A percentile compares a stretch with the other conserved stretches of the same genome.
These are phyloP conservation scores for Venturia canescens DNA, from an alignment of 1,140 invertebrate genomes.

Conservation along the genomic window DNA sequence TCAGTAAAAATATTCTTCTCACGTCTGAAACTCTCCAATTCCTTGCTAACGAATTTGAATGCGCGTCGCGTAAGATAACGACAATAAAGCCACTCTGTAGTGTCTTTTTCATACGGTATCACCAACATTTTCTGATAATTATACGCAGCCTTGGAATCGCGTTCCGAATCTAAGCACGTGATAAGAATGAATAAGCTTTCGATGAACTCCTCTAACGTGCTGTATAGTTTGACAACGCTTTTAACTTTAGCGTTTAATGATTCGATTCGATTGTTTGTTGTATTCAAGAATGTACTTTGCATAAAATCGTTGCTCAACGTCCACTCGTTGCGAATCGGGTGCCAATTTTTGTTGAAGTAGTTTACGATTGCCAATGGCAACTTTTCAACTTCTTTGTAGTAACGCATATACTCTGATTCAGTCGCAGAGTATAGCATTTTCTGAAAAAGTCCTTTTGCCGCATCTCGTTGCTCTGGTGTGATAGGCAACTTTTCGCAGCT, in stretches of 20 bases:
- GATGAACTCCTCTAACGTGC: constrained; percentile 29
- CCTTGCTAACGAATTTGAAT: not conserved
- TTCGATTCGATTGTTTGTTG: constrained; percentile 30
- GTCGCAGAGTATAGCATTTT: not conserved
- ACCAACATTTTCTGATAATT: constrained; percentile 5
- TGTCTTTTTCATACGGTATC: not conserved
- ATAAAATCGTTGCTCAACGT: constrained; percentile 2
- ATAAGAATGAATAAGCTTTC: constrained; percentile 30
- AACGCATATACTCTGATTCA: not conserved
- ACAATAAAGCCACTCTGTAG: not conserved
- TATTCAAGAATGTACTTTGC: constrained; percentile 24
- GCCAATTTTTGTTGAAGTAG: constrained; percentile 33
- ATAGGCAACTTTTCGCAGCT: not conserved
- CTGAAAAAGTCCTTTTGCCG: not conserved
- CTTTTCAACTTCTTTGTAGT: not conserved
- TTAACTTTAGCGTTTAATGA: not conserved
- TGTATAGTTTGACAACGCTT: not conserved
- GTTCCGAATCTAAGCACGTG: not conserved
- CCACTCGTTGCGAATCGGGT: constrained; percentile 12
- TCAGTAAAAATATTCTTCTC: not conserved
- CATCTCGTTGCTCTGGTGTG: not conserved
- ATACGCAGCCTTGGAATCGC: not conserved
- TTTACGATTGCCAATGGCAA: not conserved
- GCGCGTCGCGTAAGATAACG: not conserved
- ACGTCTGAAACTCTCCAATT: not conserved